A percentile compares a stretch with the other conserved stretches of the same genome.
phyloP scores from a whole-genome alignment of 2,888 invertebrate species.

The Linnaemya tessellans region DNA sequence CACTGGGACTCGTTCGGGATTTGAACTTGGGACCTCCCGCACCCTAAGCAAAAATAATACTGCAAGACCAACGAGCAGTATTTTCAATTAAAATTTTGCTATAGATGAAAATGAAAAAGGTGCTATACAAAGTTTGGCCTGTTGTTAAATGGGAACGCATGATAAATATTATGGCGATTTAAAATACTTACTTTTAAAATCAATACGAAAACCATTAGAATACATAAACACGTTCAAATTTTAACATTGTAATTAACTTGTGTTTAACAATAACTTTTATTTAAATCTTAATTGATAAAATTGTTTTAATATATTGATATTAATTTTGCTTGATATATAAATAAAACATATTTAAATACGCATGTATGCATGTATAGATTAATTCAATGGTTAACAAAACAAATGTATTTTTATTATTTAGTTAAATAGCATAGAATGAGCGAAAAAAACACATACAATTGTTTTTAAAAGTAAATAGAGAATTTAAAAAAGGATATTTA shows the following conservation, averaged over 20 bases:
- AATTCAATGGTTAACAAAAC: constrained; percentile 74
- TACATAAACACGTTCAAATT: neutral
- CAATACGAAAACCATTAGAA: neutral
- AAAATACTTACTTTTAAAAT: neutral
- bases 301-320: constrained; percentile 53
- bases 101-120: no score
- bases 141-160: no score
- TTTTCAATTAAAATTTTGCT: no score
- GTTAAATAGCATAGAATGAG: constrained; percentile 72
- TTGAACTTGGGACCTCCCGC: constrained; percentile 84
- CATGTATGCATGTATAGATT: constrained; percentile 48
- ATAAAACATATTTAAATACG: constrained; percentile 48
- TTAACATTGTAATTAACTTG: constrained; percentile 10
- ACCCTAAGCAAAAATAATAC: constrained; percentile 84
- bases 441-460: constrained; percentile 31
- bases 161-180: no score
- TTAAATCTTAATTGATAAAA: constrained; percentile 48
- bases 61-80: constrained; percentile 82
- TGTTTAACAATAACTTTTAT: constrained; percentile 67
- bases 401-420: constrained; percentile 63
- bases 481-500: constrained; percentile 35
- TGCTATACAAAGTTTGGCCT: no score
- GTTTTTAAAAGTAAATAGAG: constrained; percentile 46
- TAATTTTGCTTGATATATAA: constrained; percentile 59
- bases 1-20: no score